phyloP scores from a whole-genome alignment of 2,797 vertebrate species.

The Bovichtus variegatus region DNA sequence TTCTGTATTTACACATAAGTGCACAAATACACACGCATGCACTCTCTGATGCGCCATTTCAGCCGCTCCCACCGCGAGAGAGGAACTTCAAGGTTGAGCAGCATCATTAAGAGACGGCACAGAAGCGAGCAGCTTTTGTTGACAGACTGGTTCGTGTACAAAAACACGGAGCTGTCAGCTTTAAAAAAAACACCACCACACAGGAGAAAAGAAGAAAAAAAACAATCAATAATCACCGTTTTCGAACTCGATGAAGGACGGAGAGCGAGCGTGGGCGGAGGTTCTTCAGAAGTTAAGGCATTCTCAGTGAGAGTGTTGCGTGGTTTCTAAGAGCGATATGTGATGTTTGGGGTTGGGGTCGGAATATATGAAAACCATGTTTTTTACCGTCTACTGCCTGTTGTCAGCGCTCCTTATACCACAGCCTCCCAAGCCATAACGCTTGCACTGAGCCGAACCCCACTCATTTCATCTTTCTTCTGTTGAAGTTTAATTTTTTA shows the following conservation, averaged over 20 bases:
- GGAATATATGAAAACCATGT: constrained; percentile 51
- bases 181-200: constrained; percentile 57
- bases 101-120: constrained; percentile 28
- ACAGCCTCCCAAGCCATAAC: constrained; percentile 66
- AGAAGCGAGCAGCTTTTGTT: constrained; percentile 44
- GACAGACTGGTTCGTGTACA: constrained; percentile 46
- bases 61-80: constrained; percentile 42
- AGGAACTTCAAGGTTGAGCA: constrained; percentile 37
- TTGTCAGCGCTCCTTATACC: constrained; percentile 46
- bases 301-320: constrained; percentile 53
- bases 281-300: constrained; percentile 43
- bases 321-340: constrained; percentile 31
- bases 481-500: constrained; percentile 50
- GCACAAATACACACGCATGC: constrained; percentile 58
- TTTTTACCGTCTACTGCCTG: constrained; percentile 69
- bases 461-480: constrained; percentile 51
- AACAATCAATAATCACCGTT: constrained; percentile 56
- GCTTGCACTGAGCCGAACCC: constrained; percentile 74
- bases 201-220: constrained; percentile 23
- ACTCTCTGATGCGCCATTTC: constrained; percentile 38
- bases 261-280: constrained; percentile 15
- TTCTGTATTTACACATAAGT: constrained; percentile 65
- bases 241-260: constrained; percentile 41
- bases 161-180: constrained; percentile 54
- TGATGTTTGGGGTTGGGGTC: constrained; percentile 35